Percentiles rank a stretch among this genome's conserved stretches.
phyloP scores from a whole-genome alignment of 2,888 invertebrate genomes.

The Caenorhabditis afra region DNA sequence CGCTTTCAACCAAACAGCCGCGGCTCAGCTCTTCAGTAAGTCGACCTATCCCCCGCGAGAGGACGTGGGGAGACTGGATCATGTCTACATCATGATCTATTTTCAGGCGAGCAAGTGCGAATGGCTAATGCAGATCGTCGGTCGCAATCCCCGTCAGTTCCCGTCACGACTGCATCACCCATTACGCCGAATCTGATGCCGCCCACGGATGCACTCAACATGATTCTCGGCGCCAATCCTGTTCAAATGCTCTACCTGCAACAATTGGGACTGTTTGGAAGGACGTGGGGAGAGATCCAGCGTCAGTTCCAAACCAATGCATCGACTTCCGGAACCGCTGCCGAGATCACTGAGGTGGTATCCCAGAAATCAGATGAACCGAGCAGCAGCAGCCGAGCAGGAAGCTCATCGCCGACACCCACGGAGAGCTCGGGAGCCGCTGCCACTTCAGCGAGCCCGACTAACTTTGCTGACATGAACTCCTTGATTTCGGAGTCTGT shows the following conservation, averaged over 20 bases:
- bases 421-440: slow-evolving; percentile 37
- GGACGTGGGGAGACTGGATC: slow-evolving; percentile 5
- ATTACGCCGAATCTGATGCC: slow-evolving; percentile 22
- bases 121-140: slow-evolving; percentile 44
- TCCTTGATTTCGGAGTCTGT: slow-evolving; percentile 40
- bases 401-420: slow-evolving; percentile 43
- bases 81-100: background rate
- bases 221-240: slow-evolving; percentile 57
- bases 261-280: slow-evolving; percentile 29
- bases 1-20: slow-evolving; percentile 62
- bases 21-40: slow-evolving; percentile 59
- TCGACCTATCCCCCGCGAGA: background rate
- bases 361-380: slow-evolving; percentile 37
- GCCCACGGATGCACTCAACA: slow-evolving; percentile 54
- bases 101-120: slow-evolving; percentile 56
- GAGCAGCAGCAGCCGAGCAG: slow-evolving; percentile 30
- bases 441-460: slow-evolving; percentile 37
- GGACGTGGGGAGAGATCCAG: too few species aligned
- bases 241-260: slow-evolving; percentile 63
- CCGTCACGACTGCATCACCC: slow-evolving; percentile 53
- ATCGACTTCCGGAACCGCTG: slow-evolving; percentile 24
- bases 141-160: slow-evolving; percentile 52
- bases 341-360: slow-evolving; percentile 30
- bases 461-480: slow-evolving; percentile 58
- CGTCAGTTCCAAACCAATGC: background rate